phyloP scores from a whole-genome alignment of 2,797 vertebrate genomes.

The Neosilurus hyrtlii region DNA sequence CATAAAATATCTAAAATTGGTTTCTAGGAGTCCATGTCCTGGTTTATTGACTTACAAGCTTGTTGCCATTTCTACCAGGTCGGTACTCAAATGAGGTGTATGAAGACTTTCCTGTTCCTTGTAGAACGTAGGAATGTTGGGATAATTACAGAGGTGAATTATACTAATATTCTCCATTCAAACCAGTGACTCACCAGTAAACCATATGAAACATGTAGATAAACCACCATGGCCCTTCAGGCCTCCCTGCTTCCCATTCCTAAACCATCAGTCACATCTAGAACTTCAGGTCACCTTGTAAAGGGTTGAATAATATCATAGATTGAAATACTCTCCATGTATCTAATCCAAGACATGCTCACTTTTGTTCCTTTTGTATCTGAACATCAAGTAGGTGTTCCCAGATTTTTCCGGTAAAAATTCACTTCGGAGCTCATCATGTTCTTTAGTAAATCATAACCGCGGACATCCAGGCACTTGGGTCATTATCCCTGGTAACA shows the following conservation, averaged over 20 bases:
- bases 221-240: background rate
- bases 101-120: background rate
- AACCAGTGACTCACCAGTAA: background rate
- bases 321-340: background rate
- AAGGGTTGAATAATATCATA: too few species aligned
- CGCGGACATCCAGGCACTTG: too few species aligned
- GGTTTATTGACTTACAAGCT: background rate
- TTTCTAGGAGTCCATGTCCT: too few species aligned
- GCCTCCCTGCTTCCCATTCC: background rate
- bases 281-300: background rate
- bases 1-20: too few species aligned
- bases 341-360: background rate
- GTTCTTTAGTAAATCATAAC: background rate
- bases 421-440: background rate
- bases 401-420: background rate
- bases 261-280: too few species aligned
- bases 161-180: background rate
- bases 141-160: background rate
- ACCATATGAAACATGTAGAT: too few species aligned
- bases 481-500: too few species aligned
- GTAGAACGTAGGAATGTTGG: background rate
- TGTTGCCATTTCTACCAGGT: background rate
- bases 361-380: background rate
- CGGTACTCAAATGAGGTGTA: too few species aligned
- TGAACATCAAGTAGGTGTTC: background rate